These are phyloP conservation scores for Dolichotis patagonum DNA, from an alignment of 2,113 vertebrate genomes.

Conservation along the genomic window DNA sequence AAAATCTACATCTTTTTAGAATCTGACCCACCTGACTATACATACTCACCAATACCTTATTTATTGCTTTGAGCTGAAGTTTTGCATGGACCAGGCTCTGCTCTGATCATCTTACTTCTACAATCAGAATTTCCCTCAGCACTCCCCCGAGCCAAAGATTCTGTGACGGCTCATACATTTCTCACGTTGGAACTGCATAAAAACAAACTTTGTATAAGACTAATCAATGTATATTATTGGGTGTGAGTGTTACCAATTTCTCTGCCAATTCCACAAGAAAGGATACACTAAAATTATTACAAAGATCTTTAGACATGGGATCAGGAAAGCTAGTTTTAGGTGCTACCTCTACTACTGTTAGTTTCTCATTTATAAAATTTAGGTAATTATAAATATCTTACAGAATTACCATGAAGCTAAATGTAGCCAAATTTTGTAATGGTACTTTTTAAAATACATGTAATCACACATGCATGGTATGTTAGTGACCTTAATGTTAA, in stretches of 20 bases:
- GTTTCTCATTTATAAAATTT: slow-evolving; percentile 55
- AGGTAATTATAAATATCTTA: slow-evolving; percentile 57
- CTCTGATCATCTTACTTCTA: not conserved
- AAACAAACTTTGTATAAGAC: not conserved
- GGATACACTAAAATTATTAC: not conserved
- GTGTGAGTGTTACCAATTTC: not conserved
- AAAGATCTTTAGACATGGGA: not conserved
- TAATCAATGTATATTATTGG: not conserved
- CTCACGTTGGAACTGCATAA: not conserved
- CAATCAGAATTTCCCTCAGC: not conserved
- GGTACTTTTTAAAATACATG: slow-evolving; percentile 50
- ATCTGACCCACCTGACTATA: not conserved
- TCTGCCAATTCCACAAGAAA: not conserved
- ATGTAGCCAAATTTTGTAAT: slow-evolving; percentile 32
- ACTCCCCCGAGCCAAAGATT: not conserved
- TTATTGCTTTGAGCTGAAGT: not conserved
- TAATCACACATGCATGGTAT: slow-evolving; percentile 2
- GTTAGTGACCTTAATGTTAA: not conserved
- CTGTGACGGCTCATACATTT: not conserved
- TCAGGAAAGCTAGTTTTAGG: not conserved
- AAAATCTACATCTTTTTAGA: not conserved
- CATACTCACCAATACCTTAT: not conserved
- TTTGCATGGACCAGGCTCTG: not conserved
- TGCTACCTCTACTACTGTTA: not conserved
- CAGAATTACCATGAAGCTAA: slow-evolving; percentile 41